These are phyloP conservation scores for Chelonoidis abingdonii DNA, from an alignment of 2,113 vertebrate species.

Conservation along the genomic window DNA sequence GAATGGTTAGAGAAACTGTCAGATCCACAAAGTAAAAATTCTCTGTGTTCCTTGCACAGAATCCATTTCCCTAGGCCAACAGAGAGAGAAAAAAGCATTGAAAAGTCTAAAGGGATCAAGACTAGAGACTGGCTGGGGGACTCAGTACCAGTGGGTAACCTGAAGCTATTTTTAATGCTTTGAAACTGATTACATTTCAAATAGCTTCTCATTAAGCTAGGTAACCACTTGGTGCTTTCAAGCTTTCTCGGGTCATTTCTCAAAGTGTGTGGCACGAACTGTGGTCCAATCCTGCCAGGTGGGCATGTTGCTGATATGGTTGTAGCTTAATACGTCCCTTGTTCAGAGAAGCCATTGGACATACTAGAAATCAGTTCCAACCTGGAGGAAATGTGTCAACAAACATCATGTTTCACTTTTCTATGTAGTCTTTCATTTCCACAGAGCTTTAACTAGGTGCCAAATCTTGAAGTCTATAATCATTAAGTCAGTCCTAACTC, in stretches of 20 bases:
- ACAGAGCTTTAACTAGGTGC: neutral
- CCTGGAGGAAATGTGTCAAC: neutral
- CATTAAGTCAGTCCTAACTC: neutral
- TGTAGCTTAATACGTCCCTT: neutral
- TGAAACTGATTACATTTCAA: neutral
- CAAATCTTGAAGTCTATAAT: constrained; percentile 5
- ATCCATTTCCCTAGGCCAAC: neutral
- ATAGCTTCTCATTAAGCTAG: neutral
- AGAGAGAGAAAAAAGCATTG: neutral
- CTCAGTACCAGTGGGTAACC: neutral
- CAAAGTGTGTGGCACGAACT: neutral
- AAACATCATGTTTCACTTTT: neutral
- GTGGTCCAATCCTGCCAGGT: neutral
- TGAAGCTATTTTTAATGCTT: neutral
- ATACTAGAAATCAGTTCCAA: neutral
- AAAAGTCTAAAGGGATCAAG: neutral
- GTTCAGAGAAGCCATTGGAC: neutral
- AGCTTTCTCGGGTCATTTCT: constrained; percentile 8
- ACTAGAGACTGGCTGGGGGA: neutral
- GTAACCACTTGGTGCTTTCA: neutral
- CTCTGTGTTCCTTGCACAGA: neutral
- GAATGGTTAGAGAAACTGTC: neutral
- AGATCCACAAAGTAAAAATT: neutral
- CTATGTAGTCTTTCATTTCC: neutral
- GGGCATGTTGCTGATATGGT: neutral